phyloP scores from a whole-genome alignment of 2,888 invertebrate genomes.

The Heliconius ismenius region DNA sequence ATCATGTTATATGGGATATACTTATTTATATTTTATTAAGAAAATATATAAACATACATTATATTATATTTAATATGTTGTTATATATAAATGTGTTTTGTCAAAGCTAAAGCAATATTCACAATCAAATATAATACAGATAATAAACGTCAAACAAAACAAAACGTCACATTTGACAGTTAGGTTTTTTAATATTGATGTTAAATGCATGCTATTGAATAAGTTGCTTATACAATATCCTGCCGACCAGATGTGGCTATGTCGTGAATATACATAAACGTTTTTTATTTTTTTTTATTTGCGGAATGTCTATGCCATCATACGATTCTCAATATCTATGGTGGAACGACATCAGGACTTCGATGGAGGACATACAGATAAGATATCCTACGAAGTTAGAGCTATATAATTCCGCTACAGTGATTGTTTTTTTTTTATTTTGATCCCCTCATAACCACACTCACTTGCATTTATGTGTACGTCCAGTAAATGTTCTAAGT shows the following conservation, averaged over 20 bases:
- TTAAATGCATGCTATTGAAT: conserved; percentile 33
- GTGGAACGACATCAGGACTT: conserved; percentile 51
- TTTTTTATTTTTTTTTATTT: conserved; percentile 31
- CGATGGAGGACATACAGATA: conserved; percentile 40
- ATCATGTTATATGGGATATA: conserved; percentile 13
- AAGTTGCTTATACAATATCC: conserved; percentile 21
- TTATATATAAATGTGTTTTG: background rate
- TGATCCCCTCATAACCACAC: conserved; percentile 71
- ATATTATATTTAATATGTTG: conserved; percentile 2
- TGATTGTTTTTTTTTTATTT: conserved; percentile 55
- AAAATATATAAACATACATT: conserved; percentile 15
- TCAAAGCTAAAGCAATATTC: background rate
- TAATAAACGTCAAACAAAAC: background rate
- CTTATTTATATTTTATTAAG: conserved; percentile 7
- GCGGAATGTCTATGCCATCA: conserved; percentile 63
- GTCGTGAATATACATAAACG: conserved; percentile 25
- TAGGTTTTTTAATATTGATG: conserved; percentile 19
- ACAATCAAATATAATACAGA: conserved; percentile 7
- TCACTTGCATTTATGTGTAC: conserved; percentile 78
- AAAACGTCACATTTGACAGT: conserved; percentile 1
- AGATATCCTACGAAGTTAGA: conserved; percentile 43
- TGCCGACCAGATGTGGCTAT: conserved; percentile 36
- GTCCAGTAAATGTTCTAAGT: conserved; percentile 50
- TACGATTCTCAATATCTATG: conserved; percentile 66
- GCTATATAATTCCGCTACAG: conserved; percentile 65